phyloP scores from a whole-genome alignment of 1,140 invertebrate genomes.

The Pseudomyrmex sp. region DNA sequence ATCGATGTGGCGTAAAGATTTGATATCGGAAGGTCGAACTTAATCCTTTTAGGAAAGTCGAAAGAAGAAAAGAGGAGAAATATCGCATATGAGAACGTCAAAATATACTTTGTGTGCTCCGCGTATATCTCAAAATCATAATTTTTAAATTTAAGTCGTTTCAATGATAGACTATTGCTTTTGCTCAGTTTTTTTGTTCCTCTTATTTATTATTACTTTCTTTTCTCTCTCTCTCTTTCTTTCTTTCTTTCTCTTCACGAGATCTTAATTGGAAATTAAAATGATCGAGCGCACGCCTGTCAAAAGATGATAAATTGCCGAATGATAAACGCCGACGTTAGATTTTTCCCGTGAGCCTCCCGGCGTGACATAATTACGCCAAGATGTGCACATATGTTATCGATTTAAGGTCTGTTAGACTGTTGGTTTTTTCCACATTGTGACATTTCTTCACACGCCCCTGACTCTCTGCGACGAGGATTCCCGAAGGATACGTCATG shows the following conservation, averaged over 20 bases:
- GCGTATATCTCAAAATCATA: not conserved
- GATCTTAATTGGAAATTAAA: constrained; percentile 7
- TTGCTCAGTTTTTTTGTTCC: not conserved
- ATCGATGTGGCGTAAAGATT: not conserved
- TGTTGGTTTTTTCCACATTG: constrained; percentile 12
- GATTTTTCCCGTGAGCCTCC: not conserved
- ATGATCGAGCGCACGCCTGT: not conserved
- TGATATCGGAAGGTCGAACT: not conserved
- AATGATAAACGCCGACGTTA: constrained; percentile 11
- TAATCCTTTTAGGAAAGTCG: not conserved
- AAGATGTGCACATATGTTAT: not conserved
- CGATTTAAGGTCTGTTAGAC: not conserved
- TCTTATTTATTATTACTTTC: not conserved
- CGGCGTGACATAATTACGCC: not conserved
- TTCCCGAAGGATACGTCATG: constrained; percentile 38
- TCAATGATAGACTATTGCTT: not conserved
- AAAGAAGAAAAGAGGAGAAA: not conserved
- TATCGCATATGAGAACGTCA: not conserved
- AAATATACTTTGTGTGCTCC: not conserved
- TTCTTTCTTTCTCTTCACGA: not conserved
- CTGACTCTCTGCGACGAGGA: not conserved
- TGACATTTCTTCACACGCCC: not conserved
- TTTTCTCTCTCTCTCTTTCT: not conserved
- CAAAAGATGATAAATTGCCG: constrained; percentile 24
- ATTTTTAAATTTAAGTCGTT: not conserved